Base-by-base conservation (phyloP, 2,888 invertebrate species). In the Furcula furcula region DNA sequence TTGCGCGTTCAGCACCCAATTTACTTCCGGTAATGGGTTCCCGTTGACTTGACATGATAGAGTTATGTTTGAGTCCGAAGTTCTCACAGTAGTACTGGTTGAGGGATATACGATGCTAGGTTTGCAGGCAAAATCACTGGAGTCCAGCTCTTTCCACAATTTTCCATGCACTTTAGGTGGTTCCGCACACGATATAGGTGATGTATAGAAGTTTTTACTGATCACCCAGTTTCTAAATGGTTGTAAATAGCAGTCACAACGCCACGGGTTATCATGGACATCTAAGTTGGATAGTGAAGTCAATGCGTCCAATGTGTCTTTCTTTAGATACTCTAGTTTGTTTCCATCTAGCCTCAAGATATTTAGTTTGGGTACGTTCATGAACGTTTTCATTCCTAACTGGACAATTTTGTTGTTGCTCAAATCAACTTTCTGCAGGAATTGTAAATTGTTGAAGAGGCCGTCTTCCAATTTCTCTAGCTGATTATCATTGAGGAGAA, bases 231-330 rank as follows among this genome's bases (percentile, higher is more conserved):
- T 93, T 27, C 95, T 91, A 50, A 97, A 94, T 10, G 91, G 91
- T 62, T 94, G 93, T 33, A 97, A 82, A 45, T 93, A 92, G 64
- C 97, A 97, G 65, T 97, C 95, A 67, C 97, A 97, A 40, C 93
- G 91, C 97, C 97, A 97, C 0, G 94, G 94, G 70, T 97, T 97
- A 42, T 93, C 92, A 46, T 93, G 92, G 1, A 97, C 87, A 34
- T 93, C 93, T 25, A 97, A 83, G 58, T 94, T 94, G 14, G 91
- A 91, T 32, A 97, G 76, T 45, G 92, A 93, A 1, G 90, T 89
- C 32, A 96, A 78, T 18, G 91, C 89, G 35, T 90, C 89, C 37
- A 95, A 91, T 4, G 93, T 91, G 40, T 93, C 92, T 28, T 91
- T 85, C 58, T 91, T 91, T 29, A 97, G 75, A 32, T 90, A 90